Evolutionary conservation across 2,113 vertebrate genomes (phyloP).

Genomic region (Hippocampus abdominalis): DNA sequence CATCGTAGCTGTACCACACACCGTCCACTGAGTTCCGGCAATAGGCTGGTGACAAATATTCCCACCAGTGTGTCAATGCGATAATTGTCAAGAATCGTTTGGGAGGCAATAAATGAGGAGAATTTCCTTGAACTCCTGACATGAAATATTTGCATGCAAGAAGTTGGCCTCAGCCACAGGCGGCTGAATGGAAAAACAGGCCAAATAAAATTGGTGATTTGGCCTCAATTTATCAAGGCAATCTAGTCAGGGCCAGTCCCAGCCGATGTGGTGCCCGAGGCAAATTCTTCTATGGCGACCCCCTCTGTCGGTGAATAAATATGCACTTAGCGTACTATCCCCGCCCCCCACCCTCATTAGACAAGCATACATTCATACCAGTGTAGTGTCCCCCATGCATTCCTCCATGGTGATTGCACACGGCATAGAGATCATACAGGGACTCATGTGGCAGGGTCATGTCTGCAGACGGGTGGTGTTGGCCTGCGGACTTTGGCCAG

Average conservation of each 20-base stretch:
- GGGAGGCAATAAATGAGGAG: not conserved
- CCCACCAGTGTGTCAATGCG: not conserved
- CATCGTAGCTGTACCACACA: conserved; percentile 90
- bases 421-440: conserved; percentile 89
- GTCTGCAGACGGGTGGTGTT: conserved; percentile 40
- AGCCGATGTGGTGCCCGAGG: no score
- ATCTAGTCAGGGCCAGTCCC: no score
- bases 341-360: no score
- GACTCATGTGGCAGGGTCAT: conserved; percentile 67
- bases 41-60: conserved; percentile 73
- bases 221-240: no score
- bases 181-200: no score
- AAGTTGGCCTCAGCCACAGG: not conserved
- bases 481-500: conserved; percentile 64
- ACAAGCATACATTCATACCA: conserved; percentile 60
- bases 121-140: not conserved
- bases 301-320: no score
- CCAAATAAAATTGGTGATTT: no score
- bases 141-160: not conserved
- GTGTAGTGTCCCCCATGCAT: conserved; percentile 97
- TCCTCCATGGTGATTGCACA: conserved; percentile 96
- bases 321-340: no score
- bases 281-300: no score
- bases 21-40: conserved; percentile 89
- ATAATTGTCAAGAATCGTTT: not conserved